Percentiles rank a stretch among this genome's conserved stretches.
These are phyloP conservation scores for Styela plicata DNA, from an alignment of 23 tunicate genomes.

Conservation along the genomic window DNA sequence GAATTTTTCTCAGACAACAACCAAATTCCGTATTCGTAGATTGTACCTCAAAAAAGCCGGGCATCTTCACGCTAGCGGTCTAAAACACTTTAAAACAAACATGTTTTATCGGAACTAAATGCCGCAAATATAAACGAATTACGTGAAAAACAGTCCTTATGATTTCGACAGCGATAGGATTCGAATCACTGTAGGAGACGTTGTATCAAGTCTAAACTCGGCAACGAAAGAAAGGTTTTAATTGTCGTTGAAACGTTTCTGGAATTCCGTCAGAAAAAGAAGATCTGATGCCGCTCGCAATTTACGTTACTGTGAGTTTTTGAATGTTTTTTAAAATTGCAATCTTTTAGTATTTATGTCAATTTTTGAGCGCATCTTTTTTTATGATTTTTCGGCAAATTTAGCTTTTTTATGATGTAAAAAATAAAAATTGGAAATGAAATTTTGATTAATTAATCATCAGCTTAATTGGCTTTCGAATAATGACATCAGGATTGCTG, in stretches of 20 bases:
- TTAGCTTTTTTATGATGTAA: too few relatives aligned
- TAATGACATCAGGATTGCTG: too few relatives aligned
- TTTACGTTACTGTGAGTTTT: constrained; percentile 17
- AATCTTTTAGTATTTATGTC: not conserved
- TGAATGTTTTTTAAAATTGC: not conserved
- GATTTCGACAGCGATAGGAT: not conserved
- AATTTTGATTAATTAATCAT: too few relatives aligned
- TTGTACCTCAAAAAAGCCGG: constrained; percentile 24
- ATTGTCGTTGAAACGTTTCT: constrained; percentile 20
- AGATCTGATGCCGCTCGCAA: constrained; percentile 2
- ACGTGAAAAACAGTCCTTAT: not conserved
- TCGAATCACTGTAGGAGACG: constrained; percentile 18
- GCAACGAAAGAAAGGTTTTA: constrained; percentile 22
- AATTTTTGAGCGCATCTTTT: not conserved
- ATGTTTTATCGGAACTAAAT: constrained; percentile 16
- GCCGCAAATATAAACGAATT: constrained; percentile 14
- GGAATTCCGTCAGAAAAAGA: constrained; percentile 11
- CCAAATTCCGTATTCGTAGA: not conserved
- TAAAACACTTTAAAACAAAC: constrained; percentile 13
- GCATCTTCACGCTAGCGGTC: not conserved
- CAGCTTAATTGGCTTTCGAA: too few relatives aligned
- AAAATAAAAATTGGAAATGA: too few relatives aligned
- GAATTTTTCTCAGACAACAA: constrained; percentile 10
- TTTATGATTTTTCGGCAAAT: not conserved
- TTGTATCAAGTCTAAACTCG: constrained; percentile 8